Base-by-base conservation (phyloP, 2,113 vertebrate genomes). In the Coreoperca whiteheadi region DNA sequence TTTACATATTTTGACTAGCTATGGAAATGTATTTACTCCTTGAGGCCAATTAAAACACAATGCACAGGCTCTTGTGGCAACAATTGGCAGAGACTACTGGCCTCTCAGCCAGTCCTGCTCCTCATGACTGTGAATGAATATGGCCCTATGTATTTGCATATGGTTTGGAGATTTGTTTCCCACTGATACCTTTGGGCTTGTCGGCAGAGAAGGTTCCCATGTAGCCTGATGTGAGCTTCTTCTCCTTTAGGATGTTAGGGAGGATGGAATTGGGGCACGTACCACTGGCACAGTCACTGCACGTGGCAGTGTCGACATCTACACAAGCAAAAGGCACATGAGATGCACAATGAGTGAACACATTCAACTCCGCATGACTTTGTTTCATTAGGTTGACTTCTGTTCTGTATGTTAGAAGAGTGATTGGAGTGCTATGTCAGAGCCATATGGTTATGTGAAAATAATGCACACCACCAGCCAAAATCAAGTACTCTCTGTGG, bases 211-310 rank as follows among this genome's bases (percentile, higher is more conserved):
- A 32, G 16, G 93, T 66, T 54, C 89, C 91, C 84, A 95, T 89
- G 82, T 96, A 96, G 18, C 95, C 95, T n/a, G 95, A 95, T 32
- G 95, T 96, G 11, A 96, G 94, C 43, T 90, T 92, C 82, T 88
- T 94, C 43, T 91, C 50, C 2, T 86, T 67, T 11, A 95, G 51
- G 77, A 96, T 94, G 28, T 69, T 82, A 30, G 92, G 65, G 46
- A 96, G 91, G 50, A 96, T 87, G 5, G 81, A 70, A 56, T 95
- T 93, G 15, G 91, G 59, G 37, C 95, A 96, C 8, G 66, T 87
- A 46, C 90, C 92, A 64, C 77, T 93, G 2, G 66, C 1, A 85
- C 95, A 96, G 92, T 95, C 72, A 18, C 82, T 93, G 85, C 95
- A 96, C 74, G 95, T 96, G 32, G 92, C 43, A 20, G 92, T 89